phyloP scores from a whole-genome alignment of 2,888 invertebrate species.

The Microctonus aethiopoides region DNA sequence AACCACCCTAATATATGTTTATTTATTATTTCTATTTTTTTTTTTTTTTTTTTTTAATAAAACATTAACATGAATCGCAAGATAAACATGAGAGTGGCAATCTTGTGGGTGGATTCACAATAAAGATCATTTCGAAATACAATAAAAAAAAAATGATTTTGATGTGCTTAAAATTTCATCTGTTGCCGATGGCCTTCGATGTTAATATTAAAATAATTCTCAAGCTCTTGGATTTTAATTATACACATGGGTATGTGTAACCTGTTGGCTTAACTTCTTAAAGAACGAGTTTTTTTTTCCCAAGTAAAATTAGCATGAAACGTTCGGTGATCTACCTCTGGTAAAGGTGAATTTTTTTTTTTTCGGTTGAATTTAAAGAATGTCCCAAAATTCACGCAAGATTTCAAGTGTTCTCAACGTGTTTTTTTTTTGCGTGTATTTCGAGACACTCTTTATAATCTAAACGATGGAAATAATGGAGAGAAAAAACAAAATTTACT shows the following conservation, averaged over 20 bases:
- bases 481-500: not conserved
- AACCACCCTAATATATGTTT: no score
- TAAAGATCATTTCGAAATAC: not conserved
- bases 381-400: no score
- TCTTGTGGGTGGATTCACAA: not conserved
- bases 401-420: no score
- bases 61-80: not conserved
- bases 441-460: no score
- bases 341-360: not conserved
- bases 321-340: not conserved
- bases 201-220: not conserved
- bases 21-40: no score
- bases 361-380: not conserved
- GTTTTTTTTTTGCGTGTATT: no score
- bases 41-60: not conserved
- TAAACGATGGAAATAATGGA: not conserved
- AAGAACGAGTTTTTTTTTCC: constrained; percentile 3
- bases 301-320: not conserved
- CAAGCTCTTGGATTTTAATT: not conserved
- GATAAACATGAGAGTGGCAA: not conserved
- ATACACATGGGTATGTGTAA: not conserved
- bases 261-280: constrained; percentile 8
- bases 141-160: not conserved
- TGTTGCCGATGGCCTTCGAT: not conserved
- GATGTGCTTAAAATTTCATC: not conserved